Percentiles rank a stretch among this genome's conserved stretches.
These are phyloP conservation scores for Exocentrus adspersus DNA, from an alignment of 2,888 invertebrate species.

Conservation along the genomic window DNA sequence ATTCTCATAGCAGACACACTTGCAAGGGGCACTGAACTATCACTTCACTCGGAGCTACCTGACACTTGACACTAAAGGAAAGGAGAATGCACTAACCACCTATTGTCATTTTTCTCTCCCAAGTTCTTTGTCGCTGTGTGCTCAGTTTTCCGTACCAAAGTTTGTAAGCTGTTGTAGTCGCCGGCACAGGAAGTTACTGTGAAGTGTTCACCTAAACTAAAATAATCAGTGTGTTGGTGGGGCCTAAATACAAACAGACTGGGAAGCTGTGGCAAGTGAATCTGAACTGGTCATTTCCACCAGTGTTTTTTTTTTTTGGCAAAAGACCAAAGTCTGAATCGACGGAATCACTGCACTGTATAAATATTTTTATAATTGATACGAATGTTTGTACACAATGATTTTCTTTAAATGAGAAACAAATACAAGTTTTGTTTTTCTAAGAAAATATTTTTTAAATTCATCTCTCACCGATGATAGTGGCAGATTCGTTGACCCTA, in stretches of 20 bases:
- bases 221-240: not conserved
- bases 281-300: no score
- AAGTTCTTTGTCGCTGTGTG: not conserved
- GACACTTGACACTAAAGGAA: constrained; percentile 18
- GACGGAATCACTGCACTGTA: no score
- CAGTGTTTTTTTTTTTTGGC: no score
- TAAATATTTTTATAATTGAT: no score
- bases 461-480: no score
- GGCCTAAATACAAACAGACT: not conserved
- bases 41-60: constrained; percentile 18
- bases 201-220: not conserved
- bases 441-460: no score
- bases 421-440: no score
- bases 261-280: constrained; percentile 2
- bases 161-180: not conserved
- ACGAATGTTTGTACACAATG: no score
- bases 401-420: no score
- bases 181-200: constrained; percentile 1
- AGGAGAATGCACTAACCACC: constrained; percentile 2
- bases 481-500: no score
- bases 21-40: constrained; percentile 31
- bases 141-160: not conserved
- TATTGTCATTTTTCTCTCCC: constrained; percentile 22
- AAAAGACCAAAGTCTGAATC: no score
- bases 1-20: constrained; percentile 25